These are phyloP conservation scores for Cyanoderma ruficeps DNA, from an alignment of 2,113 vertebrate genomes.

Conservation along the genomic window DNA sequence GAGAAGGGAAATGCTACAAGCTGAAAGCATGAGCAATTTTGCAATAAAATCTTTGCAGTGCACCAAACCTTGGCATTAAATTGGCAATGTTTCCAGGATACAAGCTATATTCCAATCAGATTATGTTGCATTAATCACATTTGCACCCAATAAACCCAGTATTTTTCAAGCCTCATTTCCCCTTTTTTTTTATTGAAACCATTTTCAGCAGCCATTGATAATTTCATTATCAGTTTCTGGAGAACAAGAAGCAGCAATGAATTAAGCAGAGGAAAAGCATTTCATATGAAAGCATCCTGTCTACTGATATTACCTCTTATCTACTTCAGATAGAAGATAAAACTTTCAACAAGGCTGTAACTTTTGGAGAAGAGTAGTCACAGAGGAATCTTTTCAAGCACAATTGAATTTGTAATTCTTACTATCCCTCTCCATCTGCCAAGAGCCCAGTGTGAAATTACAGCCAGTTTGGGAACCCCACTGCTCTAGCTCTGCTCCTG, in stretches of 20 bases:
- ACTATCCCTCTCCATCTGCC: conserved; percentile 1
- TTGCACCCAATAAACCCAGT: not conserved
- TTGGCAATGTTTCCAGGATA: not conserved
- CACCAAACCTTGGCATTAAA: not conserved
- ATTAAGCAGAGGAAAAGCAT: conserved; percentile 1
- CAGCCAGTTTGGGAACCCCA: conserved; percentile 46
- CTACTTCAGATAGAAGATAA: not conserved
- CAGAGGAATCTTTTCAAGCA: conserved; percentile 11
- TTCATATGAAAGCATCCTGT: conserved; percentile 7
- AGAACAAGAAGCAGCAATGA: not conserved
- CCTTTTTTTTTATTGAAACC: not conserved
- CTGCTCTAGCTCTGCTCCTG: conserved; percentile 20
- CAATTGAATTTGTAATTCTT: conserved; percentile 6
- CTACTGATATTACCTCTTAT: not conserved
- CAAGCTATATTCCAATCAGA: not conserved
- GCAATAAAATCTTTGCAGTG: not conserved
- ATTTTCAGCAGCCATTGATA: not conserved
- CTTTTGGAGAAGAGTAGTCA: not conserved
- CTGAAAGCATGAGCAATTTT: conserved; percentile 10
- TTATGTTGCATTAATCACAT: conserved; percentile 16
- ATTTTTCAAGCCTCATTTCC: conserved; percentile 21
- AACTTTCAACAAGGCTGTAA: not conserved
- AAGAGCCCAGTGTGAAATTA: conserved; percentile 50
- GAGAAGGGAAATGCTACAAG: not conserved
- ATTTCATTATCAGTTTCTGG: not conserved